These are phyloP conservation scores for Poecilia gillii DNA, from an alignment of 2,797 vertebrate genomes.

Conservation along the genomic window DNA sequence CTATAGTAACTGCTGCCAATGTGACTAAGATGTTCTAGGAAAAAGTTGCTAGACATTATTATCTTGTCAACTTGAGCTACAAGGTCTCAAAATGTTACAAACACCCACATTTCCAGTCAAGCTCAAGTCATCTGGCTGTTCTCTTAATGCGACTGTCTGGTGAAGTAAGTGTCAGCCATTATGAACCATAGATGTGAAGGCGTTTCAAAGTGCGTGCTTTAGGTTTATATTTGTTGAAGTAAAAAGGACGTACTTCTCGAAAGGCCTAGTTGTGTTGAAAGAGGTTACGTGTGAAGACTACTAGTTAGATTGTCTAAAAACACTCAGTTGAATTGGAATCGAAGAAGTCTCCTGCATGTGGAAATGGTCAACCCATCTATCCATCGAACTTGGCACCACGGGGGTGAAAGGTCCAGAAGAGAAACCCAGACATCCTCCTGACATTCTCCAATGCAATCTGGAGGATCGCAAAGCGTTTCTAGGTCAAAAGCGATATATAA, in stretches of 20 bases:
- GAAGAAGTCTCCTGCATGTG: not conserved
- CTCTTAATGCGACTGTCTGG: not conserved
- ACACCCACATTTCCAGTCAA: not conserved
- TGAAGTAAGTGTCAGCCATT: not conserved
- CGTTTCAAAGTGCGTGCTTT: not conserved
- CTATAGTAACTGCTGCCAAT: constrained; percentile 8
- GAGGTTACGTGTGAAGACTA: not conserved
- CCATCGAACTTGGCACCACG: not conserved
- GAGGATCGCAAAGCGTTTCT: not conserved
- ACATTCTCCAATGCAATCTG: not conserved
- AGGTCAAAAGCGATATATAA: not conserved
- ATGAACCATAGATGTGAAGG: not conserved
- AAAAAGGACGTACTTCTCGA: not conserved
- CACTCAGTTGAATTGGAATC: not conserved
- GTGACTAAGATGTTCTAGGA: not conserved
- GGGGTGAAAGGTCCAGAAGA: not conserved
- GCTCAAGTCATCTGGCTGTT: not conserved
- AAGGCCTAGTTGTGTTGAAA: not conserved
- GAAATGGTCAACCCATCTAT: not conserved
- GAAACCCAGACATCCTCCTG: not conserved
- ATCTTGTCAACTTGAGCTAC: not conserved
- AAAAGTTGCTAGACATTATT: constrained; percentile 1
- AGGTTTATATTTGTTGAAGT: not conserved
- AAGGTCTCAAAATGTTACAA: not conserved
- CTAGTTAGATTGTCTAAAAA: not conserved